Conservation (phyloP, 2,888 invertebrate species). For the Rhabditophanes sp. region DNA sequence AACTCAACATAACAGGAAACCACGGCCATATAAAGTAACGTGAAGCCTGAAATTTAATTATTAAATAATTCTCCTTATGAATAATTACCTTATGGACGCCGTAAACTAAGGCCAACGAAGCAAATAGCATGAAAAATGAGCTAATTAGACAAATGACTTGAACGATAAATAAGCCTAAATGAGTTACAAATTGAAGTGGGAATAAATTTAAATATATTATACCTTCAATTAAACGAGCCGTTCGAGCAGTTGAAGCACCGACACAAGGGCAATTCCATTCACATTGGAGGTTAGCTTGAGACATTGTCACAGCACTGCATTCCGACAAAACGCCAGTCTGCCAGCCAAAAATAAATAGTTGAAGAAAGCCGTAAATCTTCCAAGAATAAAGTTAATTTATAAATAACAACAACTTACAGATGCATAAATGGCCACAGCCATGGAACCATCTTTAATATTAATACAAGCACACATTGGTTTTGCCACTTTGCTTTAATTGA, state of each 20-base stretch:
- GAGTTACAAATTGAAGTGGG: conserved; percentile 1
- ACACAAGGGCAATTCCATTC: conserved; percentile 42
- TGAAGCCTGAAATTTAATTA: conserved; percentile 24
- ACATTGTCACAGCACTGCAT: conserved; percentile 37
- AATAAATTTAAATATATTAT: conserved; percentile 7
- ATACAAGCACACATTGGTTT: no score
- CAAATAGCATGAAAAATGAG: conserved; percentile 42
- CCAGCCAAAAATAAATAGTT: conserved; percentile 38
- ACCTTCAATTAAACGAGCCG: conserved; percentile 38
- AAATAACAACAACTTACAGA: no score
- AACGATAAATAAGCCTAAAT: conserved; percentile 42
- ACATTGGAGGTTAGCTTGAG: conserved; percentile 36
- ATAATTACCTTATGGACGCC: conserved; percentile 35
- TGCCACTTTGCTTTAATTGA: no score
- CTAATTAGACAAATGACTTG: conserved; percentile 41
- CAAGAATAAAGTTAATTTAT: conserved; percentile 2
- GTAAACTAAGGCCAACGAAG: conserved; percentile 37
- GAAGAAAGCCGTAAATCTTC: conserved; percentile 36
- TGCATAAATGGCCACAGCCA: no score
- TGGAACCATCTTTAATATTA: no score
- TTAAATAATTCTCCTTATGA: neutral
- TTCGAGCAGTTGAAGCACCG: conserved; percentile 35
- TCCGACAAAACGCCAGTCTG: conserved; percentile 36
- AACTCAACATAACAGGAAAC: conserved; percentile 34
- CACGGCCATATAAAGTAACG: conserved; percentile 40